These are phyloP conservation scores for Lagopus muta DNA, from an alignment of 2,113 vertebrate genomes.

Conservation along the genomic window DNA sequence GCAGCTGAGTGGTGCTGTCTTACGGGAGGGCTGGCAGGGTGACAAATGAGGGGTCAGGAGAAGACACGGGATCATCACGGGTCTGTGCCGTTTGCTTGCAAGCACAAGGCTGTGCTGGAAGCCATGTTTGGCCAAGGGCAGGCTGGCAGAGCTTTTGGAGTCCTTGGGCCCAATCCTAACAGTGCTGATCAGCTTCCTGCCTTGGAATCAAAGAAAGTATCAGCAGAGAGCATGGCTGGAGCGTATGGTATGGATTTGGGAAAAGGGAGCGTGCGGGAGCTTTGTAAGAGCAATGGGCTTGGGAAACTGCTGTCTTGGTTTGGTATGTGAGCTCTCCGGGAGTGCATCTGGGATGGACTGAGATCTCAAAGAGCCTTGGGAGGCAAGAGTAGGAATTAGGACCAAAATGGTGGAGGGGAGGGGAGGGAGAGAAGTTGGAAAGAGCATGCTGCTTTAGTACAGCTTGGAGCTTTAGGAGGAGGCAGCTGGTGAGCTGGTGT, in stretches of 20 bases:
- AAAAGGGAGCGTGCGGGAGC: neutral
- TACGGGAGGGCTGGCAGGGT: neutral
- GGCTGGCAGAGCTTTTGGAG: neutral
- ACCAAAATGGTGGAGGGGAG: neutral
- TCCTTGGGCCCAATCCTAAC: rapidly evolving
- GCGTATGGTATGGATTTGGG: neutral
- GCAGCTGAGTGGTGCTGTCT: neutral
- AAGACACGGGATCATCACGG: rapidly evolving
- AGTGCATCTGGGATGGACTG: neutral
- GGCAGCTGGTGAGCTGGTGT: neutral
- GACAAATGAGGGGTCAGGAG: too few species aligned
- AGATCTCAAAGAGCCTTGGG: neutral
- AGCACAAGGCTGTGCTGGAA: neutral
- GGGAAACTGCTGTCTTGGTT: neutral
- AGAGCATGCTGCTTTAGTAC: too few species aligned
- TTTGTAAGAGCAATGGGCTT: neutral
- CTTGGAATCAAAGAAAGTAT: neutral
- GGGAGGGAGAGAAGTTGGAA: neutral
- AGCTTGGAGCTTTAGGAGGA: neutral
- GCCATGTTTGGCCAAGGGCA: neutral
- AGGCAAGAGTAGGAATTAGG: neutral
- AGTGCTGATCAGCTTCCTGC: neutral
- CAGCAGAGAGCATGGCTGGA: neutral
- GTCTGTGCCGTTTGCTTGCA: neutral
- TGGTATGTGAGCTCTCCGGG: neutral